Percentiles rank a stretch among this genome's conserved stretches.
Conservation (phyloP, 2,113 vertebrate genomes). For the Speoplatyrhinus poulsoni region DNA sequence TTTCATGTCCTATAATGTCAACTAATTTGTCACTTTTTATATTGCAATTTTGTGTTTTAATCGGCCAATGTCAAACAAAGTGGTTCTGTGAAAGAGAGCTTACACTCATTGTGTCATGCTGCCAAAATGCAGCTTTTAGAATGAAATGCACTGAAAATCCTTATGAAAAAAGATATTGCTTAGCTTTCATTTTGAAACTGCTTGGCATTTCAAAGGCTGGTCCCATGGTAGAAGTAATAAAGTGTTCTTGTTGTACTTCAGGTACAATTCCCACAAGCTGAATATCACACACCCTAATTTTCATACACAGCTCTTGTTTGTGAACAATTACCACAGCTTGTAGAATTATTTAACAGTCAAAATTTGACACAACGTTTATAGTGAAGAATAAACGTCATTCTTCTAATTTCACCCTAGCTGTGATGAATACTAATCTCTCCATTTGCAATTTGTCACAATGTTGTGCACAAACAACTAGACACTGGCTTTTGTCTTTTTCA, state of each 20-base stretch:
- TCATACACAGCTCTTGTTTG: constrained; percentile 13
- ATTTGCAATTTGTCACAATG: neutral
- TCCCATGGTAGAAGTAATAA: constrained; percentile 18
- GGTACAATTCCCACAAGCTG: constrained; percentile 27
- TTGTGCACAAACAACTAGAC: neutral
- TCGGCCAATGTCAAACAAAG: constrained; percentile 2
- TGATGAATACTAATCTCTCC: neutral
- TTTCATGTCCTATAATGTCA: too few relatives aligned
- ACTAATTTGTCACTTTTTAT: constrained; percentile 1
- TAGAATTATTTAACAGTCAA: constrained; percentile 31
- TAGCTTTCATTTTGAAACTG: constrained; percentile 31
- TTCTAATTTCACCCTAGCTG: constrained; percentile 4
- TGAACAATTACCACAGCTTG: constrained; percentile 33
- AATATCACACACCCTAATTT: neutral
- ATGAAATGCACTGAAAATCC: constrained; percentile 30
- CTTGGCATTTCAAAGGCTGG: constrained; percentile 22
- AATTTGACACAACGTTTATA: constrained; percentile 2
- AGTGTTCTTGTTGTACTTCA: constrained; percentile 37
- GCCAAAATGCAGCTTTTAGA: constrained; percentile 17
- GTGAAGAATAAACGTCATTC: neutral
- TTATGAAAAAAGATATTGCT: constrained; percentile 19
- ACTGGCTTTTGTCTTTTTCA: neutral
- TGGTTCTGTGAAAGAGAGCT: neutral
- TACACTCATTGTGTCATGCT: constrained; percentile 53
- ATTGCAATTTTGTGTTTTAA: constrained; percentile 23